Evolutionary conservation across 2,888 invertebrate species (phyloP).

Genomic region (Syritta pipiens): DNA sequence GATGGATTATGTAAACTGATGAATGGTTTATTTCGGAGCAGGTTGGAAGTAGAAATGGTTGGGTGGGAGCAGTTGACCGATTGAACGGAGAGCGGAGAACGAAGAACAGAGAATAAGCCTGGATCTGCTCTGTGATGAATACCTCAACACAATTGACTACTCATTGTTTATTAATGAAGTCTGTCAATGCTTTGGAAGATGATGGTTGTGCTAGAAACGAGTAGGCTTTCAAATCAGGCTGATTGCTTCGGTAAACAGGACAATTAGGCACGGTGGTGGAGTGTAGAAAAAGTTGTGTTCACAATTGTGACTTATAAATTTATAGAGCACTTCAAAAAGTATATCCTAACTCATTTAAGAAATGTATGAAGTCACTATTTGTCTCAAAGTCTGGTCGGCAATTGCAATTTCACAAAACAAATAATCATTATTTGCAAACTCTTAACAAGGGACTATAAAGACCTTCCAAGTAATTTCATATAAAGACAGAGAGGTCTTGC

Average conservation of each 20-base stretch:
- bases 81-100: constrained; percentile 5
- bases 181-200: constrained; percentile 22
- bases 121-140: constrained; percentile 42
- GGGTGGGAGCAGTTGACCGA: constrained; percentile 43
- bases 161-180: constrained; percentile 57
- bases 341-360: no score
- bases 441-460: no score
- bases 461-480: no score
- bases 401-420: no score
- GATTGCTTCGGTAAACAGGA: constrained; percentile 1
- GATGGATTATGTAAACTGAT: constrained; percentile 69
- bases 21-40: constrained; percentile 62
- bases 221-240: not conserved
- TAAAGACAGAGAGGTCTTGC: no score
- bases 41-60: constrained; percentile 34
- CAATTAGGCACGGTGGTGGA: not conserved
- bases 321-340: no score
- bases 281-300: no score
- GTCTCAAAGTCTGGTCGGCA: no score
- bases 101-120: constrained; percentile 13
- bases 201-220: not conserved
- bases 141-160: constrained; percentile 48
- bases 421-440: no score
- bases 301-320: no score
- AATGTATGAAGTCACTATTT: no score